Evolutionary conservation across 1,140 invertebrate genomes (phyloP), one percentile per base, ranked within the genome.

Genomic region (Philopotamus ludificatus): DNA sequence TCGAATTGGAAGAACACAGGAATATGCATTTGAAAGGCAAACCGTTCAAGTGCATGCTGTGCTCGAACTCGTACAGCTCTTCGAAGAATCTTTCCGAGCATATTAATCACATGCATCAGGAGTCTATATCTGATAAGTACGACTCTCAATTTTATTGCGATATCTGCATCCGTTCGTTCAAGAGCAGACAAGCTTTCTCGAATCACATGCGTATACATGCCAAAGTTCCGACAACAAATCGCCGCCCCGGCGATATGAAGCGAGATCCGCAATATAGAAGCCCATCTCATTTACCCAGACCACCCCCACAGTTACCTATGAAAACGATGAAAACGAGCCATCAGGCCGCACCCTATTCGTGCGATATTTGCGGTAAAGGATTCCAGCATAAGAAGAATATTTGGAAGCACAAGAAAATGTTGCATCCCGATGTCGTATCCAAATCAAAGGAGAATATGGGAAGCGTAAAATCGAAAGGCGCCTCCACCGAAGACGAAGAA

Each of bases 11-110:
- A 0, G 84, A 87, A 65, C 87, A 89, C 70, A 84, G 85, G 44
- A 86, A 83, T 68, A 78, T 84, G 1, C 86, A 89, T 74, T 75
- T 87, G 20, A 85, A 87, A 67, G 78, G 87, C 1, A 87, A 87
- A 70, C 83, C 86, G 20, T 87, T 85, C 59, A 83, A 84, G 0
- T 86, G 85, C 59, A 82, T 77, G 2, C 76, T 85, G 25, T 86
- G 85, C 62, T 75, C 81, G 1, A 83, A 83, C 60, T 85, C 84
- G 47, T 86, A 85, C 67, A 84, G 82, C 62, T 84, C 82, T n/a
- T 77, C 83, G 0, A 77, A 80, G 26, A 79, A 82, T 15, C 72
- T 86, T 3, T 79, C 83, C 18, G 77, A 82, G 9, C 85, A 86
- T 50, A 83, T 84, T 71, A 80, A 78, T 12, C 82, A 84, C 74